Evolutionary conservation across 2,888 invertebrate genomes (phyloP), one percentile per base, ranked within the genome.

Genomic region (Argyresthia albistria): DNA sequence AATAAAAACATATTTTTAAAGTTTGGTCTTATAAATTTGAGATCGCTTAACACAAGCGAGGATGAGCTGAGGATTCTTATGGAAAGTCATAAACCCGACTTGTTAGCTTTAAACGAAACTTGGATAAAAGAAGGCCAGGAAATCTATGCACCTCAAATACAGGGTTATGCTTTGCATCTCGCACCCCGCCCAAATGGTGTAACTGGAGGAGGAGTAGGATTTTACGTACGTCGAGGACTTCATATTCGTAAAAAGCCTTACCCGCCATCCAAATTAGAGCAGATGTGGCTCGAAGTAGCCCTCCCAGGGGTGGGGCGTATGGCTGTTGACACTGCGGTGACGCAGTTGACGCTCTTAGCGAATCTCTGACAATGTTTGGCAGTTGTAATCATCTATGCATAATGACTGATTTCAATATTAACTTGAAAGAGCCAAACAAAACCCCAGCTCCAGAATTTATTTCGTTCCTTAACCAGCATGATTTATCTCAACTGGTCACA

Each of bases 61-160:
- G 46, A 52, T 15, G 39, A 52, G 16, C 15, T 52, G 15, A 37
- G 4, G 35, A n/a, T 39, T 7, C 10, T 16, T 36, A 9, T 52
- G 15, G 15, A 46, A 3, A 52, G 1, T n/a, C 39, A 37, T 15
- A 39, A 45, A 16, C 52, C 52, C 4, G 52, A 52, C 46, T 39
- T 52, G 4, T 37, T 52, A 16, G 52, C 46, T 15, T 37, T 52
- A 4, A 52, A 52, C 46, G 52, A 52, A 45, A 51, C 46, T 8
- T 46, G 46, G 51, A 12, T 46, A 16, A 45, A 46, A 7, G 52
- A 46, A 1, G 46, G 46, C 7, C 36, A 46, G 37, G 52, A 52
- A 10, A 11, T 35, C 7, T 51, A 7, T 35, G 36, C 37, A n/a
- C 45, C 51, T 15, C 15, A 37, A 46, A 45, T 51, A 15, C 4